Evolutionary conservation across 1,140 invertebrate genomes (phyloP).

Genomic region (Nomia melanderi): DNA sequence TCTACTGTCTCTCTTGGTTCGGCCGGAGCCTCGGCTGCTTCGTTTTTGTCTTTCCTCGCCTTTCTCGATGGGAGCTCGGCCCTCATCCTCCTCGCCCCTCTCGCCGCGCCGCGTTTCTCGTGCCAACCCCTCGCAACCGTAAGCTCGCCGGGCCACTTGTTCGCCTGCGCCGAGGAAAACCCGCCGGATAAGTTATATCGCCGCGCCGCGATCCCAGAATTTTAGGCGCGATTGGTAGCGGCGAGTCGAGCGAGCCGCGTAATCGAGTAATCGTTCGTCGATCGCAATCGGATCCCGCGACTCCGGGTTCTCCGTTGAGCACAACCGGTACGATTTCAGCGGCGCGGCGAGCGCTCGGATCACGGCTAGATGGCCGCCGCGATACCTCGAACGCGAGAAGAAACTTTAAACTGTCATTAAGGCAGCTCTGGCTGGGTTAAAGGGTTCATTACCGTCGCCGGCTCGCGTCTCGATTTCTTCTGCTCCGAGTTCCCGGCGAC

Average conservation of each 20-base stretch:
- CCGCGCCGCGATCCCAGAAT: background rate
- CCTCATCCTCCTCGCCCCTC: background rate
- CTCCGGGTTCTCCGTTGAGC: constrained; percentile 29
- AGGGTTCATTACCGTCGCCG: constrained; percentile 57
- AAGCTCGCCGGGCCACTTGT: no score
- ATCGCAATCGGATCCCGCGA: constrained; percentile 38
- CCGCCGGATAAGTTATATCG: background rate
- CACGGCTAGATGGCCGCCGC: constrained; percentile 58
- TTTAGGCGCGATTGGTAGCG: constrained; percentile 3
- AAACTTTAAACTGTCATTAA: constrained; percentile 71
- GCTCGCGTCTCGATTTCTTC: constrained; percentile 53
- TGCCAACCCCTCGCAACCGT: background rate
- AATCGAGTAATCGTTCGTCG: constrained; percentile 54
- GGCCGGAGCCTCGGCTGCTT: constrained; percentile 27
- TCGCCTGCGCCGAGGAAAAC: constrained; percentile 39
- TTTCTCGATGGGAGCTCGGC: constrained; percentile 19
- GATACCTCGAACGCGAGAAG: constrained; percentile 63
- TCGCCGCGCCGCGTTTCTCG: background rate
- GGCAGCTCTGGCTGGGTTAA: constrained; percentile 51
- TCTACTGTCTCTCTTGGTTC: constrained; percentile 64
- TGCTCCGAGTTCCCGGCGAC: constrained; percentile 30
- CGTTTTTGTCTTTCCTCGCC: constrained; percentile 34
- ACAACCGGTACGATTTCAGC: constrained; percentile 20
- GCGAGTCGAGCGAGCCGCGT: constrained; percentile 7
- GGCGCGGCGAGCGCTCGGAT: constrained; percentile 48